Percentiles rank a stretch among this genome's conserved stretches.
phyloP scores from a whole-genome alignment of 1,140 invertebrate genomes.

The Ditylenchus dipsaci region DNA sequence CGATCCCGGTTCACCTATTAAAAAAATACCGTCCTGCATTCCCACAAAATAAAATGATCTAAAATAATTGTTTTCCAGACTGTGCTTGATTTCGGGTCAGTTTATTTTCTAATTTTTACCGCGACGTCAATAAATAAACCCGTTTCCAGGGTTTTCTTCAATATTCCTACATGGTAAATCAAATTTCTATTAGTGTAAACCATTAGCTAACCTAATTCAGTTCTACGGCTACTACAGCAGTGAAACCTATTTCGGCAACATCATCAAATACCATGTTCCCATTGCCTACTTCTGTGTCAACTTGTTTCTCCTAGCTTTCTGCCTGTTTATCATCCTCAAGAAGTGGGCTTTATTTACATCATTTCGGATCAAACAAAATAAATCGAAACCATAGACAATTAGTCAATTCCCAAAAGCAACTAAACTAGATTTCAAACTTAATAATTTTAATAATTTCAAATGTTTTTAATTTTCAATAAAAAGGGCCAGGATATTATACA shows the following conservation, averaged over 20 bases:
- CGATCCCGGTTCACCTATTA: too few relatives aligned
- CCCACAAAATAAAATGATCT: too few relatives aligned
- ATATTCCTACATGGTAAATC: conserved; percentile 73
- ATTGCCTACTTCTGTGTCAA: conserved; percentile 74
- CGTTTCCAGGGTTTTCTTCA: conserved; percentile 69
- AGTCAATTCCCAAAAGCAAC: too few relatives aligned
- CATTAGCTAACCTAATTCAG: background rate
- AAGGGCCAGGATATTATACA: too few relatives aligned
- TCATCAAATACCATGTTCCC: conserved; percentile 75
- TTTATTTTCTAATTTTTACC: conserved; percentile 12
- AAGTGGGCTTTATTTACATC: conserved; percentile 69
- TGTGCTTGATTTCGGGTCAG: conserved; percentile 21
- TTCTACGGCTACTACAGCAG: conserved; percentile 80
- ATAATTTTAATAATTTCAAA: too few relatives aligned
- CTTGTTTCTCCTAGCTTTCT: conserved; percentile 74
- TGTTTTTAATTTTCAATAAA: too few relatives aligned
- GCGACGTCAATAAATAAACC: background rate
- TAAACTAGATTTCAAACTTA: too few relatives aligned
- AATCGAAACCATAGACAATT: too few relatives aligned
- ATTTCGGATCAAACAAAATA: too few relatives aligned
- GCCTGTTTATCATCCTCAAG: conserved; percentile 84
- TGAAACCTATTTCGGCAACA: conserved; percentile 55
- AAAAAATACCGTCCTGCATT: too few relatives aligned
- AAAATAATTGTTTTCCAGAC: background rate
- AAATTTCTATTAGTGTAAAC: too few relatives aligned